These are phyloP conservation scores for Phylloscopus collybita DNA, from an alignment of 2,797 vertebrate species.

Conservation along the genomic window DNA sequence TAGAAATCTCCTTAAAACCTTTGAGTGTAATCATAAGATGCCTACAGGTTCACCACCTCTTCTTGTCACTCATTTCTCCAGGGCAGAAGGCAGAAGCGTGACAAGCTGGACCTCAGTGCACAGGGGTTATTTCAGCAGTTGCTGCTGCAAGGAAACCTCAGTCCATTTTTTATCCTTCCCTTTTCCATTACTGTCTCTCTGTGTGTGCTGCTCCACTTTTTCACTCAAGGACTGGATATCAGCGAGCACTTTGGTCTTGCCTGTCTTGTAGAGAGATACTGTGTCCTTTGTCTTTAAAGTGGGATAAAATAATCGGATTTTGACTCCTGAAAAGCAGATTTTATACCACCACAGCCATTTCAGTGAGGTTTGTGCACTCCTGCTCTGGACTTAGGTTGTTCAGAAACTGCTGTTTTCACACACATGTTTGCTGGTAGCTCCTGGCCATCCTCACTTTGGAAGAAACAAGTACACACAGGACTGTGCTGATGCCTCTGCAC, in stretches of 20 bases:
- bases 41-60: neutral
- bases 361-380: neutral
- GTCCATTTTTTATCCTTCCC: no score
- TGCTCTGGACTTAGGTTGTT: neutral
- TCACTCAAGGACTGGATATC: no score
- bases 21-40: neutral
- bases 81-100: neutral
- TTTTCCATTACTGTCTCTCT: no score
- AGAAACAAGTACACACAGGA: neutral
- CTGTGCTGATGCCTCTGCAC: neutral
- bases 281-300: no score
- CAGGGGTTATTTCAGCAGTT: neutral
- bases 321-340: neutral
- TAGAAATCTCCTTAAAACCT: neutral
- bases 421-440: accelerated
- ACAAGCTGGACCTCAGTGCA: neutral
- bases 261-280: no score
- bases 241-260: no score
- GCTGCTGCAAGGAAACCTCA: accelerated
- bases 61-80: neutral
- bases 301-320: neutral
- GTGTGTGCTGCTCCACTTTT: no score
- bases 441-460: neutral
- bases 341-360: neutral
- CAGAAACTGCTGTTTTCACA: neutral